Evolutionary conservation across 2,888 invertebrate species (phyloP), one percentile per base, ranked within the genome.

Genomic region (Apantesis nais): DNA sequence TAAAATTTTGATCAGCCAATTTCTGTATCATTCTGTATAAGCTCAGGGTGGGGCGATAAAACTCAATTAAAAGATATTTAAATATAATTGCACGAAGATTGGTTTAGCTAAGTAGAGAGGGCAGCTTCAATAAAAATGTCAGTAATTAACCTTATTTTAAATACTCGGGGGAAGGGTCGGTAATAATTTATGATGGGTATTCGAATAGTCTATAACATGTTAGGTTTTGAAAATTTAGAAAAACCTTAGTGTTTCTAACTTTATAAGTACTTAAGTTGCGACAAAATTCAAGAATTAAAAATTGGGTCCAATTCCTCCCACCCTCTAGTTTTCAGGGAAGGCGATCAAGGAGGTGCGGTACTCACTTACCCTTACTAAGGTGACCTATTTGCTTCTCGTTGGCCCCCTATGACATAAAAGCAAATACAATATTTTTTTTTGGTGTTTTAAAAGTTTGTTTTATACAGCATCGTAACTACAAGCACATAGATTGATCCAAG

Each of bases 111-210:
- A 55, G 25, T 39, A 58, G 39, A 58, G 58, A 11, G 34, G 34
- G 31, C 41, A 44, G 19, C 11, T 52, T 52, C 52, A 52, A 12
- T 58, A 41, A 48, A 67, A 58, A 69, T 34, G 29, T 25, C 41
- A 37, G 19, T n/a, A 65, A 69, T 64, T 65, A 61, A 64, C 44
- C 69, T 65, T 44, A 65, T 69, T 69, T 44, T 44, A 44, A 44
- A 64, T 19, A 64, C 55, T 62, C 31, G 4, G 31, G 25, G 8
- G 19, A 60, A 41, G 1, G 66, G 34, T 31, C 41, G 55, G 11
- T 62, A 37, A 48, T 62, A 62, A 39, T 58, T 34, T 12, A 66
- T 55, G 14, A 34, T 39, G n/a, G 25, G 48, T n/a, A 34, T 34
- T n/a, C 22, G 55, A 25, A 39, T 41, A 29, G 25, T 37, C 8